phyloP scores from a whole-genome alignment of 2,888 invertebrate genomes.

The Microchrysa polita region DNA sequence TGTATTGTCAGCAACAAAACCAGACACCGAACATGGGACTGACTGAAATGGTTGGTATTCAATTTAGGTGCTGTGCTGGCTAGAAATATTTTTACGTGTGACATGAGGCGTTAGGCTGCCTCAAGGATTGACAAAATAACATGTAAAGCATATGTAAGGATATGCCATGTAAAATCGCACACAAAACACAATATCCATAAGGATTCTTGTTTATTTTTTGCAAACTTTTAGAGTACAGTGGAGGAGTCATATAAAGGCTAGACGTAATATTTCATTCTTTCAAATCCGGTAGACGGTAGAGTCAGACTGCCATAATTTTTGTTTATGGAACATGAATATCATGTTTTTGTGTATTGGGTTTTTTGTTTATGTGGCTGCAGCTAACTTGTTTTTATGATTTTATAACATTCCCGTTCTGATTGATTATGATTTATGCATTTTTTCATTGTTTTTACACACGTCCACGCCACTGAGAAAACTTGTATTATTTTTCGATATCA shows the following conservation, averaged over 20 bases:
- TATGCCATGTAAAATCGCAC: neutral
- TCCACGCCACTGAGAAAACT: neutral
- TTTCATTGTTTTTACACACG: neutral
- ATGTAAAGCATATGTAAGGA: neutral
- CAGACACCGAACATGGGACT: conserved; percentile 16
- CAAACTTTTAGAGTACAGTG: neutral
- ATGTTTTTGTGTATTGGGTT: no score
- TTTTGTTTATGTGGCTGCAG: no score
- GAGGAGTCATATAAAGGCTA: neutral
- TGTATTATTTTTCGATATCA: neutral
- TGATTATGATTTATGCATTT: no score
- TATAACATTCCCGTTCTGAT: no score
- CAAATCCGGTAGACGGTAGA: no score
- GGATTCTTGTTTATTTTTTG: no score
- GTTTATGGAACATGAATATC: no score
- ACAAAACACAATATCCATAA: neutral
- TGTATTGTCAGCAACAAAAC: neutral
- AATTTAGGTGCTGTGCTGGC: neutral
- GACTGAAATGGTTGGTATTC: neutral
- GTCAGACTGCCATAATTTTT: no score
- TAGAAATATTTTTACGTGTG: neutral
- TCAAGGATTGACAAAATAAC: conserved; percentile 19
- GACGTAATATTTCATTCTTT: no score
- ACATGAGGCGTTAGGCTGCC: conserved; percentile 3
- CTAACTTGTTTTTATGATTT: no score